Percentiles rank a stretch among this genome's conserved stretches.
Evolutionary conservation across 2,888 invertebrate species (phyloP).

Genomic region (Ectemnius cavifrons): DNA sequence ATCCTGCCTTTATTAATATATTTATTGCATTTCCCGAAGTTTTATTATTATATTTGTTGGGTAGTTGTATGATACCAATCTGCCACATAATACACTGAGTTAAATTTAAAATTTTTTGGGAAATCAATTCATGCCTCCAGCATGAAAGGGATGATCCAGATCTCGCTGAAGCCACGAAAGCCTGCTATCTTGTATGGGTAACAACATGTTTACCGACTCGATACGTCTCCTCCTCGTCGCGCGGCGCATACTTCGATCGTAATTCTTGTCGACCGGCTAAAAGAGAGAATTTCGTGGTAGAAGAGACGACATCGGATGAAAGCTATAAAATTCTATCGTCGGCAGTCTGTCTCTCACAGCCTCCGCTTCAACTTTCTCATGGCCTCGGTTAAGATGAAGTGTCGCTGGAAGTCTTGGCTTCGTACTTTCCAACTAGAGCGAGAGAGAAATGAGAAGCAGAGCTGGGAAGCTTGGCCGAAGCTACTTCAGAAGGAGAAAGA

Average conservation of each 20-base stretch:
- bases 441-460: not conserved
- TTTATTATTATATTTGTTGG: too few species aligned
- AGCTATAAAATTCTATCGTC: conserved; percentile 30
- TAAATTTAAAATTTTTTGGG: too few species aligned
- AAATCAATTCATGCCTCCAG: too few species aligned
- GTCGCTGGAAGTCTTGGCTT: not conserved
- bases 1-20: conserved; percentile 9
- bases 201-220: conserved; percentile 28
- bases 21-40: not conserved
- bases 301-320: conserved; percentile 23
- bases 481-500: not conserved
- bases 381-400: not conserved
- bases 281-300: conserved; percentile 37
- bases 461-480: not conserved
- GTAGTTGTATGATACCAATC: too few species aligned
- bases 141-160: too few species aligned
- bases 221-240: conserved; percentile 24
- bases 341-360: not conserved
- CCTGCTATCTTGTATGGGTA: too few species aligned
- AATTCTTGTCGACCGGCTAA: conserved; percentile 54
- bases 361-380: not conserved
- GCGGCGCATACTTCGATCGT: conserved; percentile 45
- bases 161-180: too few species aligned
- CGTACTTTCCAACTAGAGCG: not conserved
- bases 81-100: too few species aligned